Percentiles rank a stretch among this genome's conserved stretches.
phyloP scores from a whole-genome alignment of 2,888 invertebrate species.

The Parnassius mnemosyne region DNA sequence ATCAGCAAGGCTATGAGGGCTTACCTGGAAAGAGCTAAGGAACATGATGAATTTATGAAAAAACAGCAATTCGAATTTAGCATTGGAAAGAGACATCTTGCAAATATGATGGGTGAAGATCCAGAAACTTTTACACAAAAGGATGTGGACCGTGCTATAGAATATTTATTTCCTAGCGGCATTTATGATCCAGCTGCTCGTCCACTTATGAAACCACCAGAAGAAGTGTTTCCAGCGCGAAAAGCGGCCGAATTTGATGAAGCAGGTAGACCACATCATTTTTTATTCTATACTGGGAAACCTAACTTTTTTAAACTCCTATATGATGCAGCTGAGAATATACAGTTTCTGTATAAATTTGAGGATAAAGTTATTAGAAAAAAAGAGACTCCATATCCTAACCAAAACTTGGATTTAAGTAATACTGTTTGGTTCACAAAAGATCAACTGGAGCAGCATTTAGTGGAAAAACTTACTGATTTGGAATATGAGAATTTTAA shows the following conservation, averaged over 20 bases:
- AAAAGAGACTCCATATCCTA: conserved; percentile 81
- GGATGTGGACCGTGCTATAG: conserved; percentile 92
- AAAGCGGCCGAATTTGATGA: conserved; percentile 95
- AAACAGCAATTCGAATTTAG: conserved; percentile 89
- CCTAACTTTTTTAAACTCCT: conserved; percentile 92
- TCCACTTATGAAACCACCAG: conserved; percentile 94
- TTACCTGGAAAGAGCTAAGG: conserved; percentile 90
- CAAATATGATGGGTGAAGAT: conserved; percentile 99
- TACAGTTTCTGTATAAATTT: conserved; percentile 83
- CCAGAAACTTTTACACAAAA: conserved; percentile 92
- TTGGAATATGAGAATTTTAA: conserved; percentile 87
- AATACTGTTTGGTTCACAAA: conserved; percentile 82
- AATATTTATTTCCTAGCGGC: conserved; percentile 97
- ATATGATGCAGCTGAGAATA: conserved; percentile 87
- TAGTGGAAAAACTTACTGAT: conserved; percentile 85
- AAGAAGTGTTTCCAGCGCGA: conserved; percentile 89
- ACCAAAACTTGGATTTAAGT: conserved; percentile 70
- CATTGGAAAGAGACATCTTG: conserved; percentile 94
- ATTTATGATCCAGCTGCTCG: conserved; percentile 91
- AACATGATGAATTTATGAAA: conserved; percentile 92
- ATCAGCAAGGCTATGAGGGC: conserved; percentile 94
- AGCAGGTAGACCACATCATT: conserved; percentile 94
- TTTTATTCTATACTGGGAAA: conserved; percentile 94
- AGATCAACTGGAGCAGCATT: conserved; percentile 81
- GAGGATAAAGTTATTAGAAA: conserved; percentile 86